phyloP scores from a whole-genome alignment of 2,888 invertebrate species.

The Caenorhabditis imperialis region DNA sequence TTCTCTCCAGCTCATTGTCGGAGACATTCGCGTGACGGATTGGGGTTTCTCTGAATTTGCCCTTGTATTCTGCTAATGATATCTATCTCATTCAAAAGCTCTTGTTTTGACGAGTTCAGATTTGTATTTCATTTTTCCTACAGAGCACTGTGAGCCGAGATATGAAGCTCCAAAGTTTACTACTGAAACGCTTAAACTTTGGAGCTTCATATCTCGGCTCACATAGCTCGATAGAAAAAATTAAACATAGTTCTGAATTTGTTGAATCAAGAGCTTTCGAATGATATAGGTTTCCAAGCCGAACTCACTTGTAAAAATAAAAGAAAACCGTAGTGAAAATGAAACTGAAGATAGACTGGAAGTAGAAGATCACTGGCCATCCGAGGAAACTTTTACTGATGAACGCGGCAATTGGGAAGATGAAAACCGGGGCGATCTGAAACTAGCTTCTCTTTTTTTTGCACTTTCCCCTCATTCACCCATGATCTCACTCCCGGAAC shows the following conservation, averaged over 20 bases:
- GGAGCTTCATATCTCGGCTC: too few species aligned
- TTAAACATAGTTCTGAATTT: too few species aligned
- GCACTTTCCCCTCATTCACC: too few species aligned
- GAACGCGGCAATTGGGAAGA: conserved; percentile 23
- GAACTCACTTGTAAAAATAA: conserved; percentile 50
- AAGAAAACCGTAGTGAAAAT: conserved; percentile 28
- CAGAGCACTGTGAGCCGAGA: too few species aligned
- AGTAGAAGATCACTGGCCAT: conserved; percentile 46
- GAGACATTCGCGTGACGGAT: conserved; percentile 48
- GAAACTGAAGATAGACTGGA: conserved; percentile 43
- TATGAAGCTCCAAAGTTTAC: too few species aligned
- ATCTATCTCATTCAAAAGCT: too few species aligned
- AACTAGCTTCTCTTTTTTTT: not conserved
- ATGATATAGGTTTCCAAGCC: too few species aligned
- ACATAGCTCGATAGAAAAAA: too few species aligned
- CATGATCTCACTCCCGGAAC: not conserved
- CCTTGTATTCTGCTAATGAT: not conserved
- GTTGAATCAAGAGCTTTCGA: too few species aligned
- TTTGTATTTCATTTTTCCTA: too few species aligned
- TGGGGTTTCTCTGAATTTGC: conserved; percentile 42
- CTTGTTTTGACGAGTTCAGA: not conserved
- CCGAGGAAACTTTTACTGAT: conserved; percentile 27
- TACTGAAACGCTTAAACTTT: too few species aligned
- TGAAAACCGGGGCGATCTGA: conserved; percentile 27
- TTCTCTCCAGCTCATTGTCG: conserved; percentile 35